A percentile compares a stretch with the other conserved stretches of the same genome.
phyloP scores from a whole-genome alignment of 2,113 vertebrate genomes.

The Petroica traversi region DNA sequence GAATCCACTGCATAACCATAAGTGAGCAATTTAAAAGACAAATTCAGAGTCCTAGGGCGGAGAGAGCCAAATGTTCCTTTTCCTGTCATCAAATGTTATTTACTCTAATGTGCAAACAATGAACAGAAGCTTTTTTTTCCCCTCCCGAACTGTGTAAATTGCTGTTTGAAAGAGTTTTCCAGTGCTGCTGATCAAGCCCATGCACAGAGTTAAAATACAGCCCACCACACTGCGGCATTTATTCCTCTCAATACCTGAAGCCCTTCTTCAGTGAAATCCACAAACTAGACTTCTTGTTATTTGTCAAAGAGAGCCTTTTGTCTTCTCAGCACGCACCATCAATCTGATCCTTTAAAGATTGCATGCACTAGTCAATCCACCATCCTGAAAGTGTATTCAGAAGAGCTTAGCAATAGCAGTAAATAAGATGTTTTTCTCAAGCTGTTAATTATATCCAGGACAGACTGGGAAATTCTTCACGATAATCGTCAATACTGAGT shows the following conservation, averaged over 20 bases:
- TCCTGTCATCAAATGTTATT: conserved; percentile 57
- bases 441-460: conserved; percentile 62
- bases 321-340: not conserved
- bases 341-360: conserved; percentile 2
- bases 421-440: conserved; percentile 39
- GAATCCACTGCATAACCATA: not conserved
- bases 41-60: conserved; percentile 15
- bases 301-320: not conserved
- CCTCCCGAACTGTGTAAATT: not conserved
- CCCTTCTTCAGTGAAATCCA: not conserved
- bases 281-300: not conserved
- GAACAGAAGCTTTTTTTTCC: conserved; percentile 6
- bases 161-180: conserved; percentile 1
- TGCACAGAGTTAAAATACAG: not conserved
- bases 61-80: conserved; percentile 35
- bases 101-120: conserved; percentile 57
- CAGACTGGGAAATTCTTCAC: conserved; percentile 57
- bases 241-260: not conserved
- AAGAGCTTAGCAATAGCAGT: not conserved
- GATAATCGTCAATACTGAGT: conserved; percentile 60
- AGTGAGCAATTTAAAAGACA: conserved; percentile 39
- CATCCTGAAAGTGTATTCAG: not conserved
- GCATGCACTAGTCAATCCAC: not conserved
- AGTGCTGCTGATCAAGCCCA: not conserved
- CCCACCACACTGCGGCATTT: not conserved